Base-by-base conservation (phyloP, 2,888 invertebrate species). In the Petrolisthes manimaculis region DNA sequence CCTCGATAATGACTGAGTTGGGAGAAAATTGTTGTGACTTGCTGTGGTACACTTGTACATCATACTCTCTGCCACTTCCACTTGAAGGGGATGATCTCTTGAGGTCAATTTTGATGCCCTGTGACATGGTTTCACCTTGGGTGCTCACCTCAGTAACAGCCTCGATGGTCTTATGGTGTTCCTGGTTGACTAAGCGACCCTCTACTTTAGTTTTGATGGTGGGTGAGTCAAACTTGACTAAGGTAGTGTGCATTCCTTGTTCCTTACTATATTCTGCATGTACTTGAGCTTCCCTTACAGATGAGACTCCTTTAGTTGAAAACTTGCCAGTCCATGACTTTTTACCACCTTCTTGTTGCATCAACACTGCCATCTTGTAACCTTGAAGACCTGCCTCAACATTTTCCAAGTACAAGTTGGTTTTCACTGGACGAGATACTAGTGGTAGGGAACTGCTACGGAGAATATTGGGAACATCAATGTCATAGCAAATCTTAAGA, bases 401-500 rank as follows among this genome's bases (percentile, higher is more conserved):
- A 24, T 89, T 89, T 71, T 89, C 78, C 12, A 86, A 0, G 9
- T 61, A 83, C 3, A 89, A 51, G 37, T 51, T 85, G 24, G 56
- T 79, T 56, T 78, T 21, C n/a, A 71, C 51, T 24, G 84, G 81
- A 0, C 21, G 71, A 18, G 69, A 56, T 6, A 81, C 86, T 8
- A 89, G 61, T 6, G 89, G 89, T 51, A 89, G 55, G 12, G 69
- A 79, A 37, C 71, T 85, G 21, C 77, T 77, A 18, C 55, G 85
- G 78, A 89, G 78, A n/a, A 89, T 37, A n/a, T 89, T 78, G 0
- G 89, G 89, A 0, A 82, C 69, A 56, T 89, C 56, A 21, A 86
- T 6, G 51, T 85, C 74, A 53, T 89, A 89, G 78, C 89, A 89
- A 21, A 89, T n/a, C 78, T 71, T 85, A 12, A 89, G 67, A 21